Evolutionary conservation across 2,113 vertebrate genomes (phyloP).

Genomic region (Rhombomys opimus): DNA sequence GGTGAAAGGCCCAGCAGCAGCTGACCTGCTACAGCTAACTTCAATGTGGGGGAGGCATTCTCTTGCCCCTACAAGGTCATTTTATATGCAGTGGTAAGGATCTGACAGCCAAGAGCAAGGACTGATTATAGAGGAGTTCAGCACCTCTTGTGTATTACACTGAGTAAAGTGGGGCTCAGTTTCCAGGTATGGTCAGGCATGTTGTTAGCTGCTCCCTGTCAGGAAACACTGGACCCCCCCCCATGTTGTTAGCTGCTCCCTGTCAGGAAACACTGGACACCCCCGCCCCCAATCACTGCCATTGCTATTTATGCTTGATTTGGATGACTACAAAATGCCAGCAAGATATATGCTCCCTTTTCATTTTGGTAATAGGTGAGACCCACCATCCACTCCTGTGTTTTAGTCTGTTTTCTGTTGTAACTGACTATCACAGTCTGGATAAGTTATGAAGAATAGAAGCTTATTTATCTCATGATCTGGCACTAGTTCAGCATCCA

Average conservation of each 20-base stretch:
- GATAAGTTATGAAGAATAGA: neutral
- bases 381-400: neutral
- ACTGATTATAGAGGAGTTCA: neutral
- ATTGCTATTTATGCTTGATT: neutral
- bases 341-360: neutral
- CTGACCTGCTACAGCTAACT: neutral
- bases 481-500: neutral
- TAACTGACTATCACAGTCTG: too few relatives aligned
- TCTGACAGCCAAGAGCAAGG: neutral
- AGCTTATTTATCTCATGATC: neutral
- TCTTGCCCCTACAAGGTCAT: constrained; percentile 52
- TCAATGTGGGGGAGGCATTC: neutral
- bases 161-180: neutral
- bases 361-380: neutral
- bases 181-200: neutral
- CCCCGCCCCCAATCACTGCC: neutral
- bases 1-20: neutral
- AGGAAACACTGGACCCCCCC: neutral
- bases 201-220: too few relatives aligned
- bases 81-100: neutral
- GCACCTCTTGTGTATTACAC: neutral
- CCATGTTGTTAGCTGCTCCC: neutral
- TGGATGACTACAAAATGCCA: neutral
- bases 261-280: too few relatives aligned
- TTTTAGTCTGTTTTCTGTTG: neutral